These are phyloP conservation scores for Gerris buenoi DNA, from an alignment of 1,140 invertebrate genomes.

Conservation along the genomic window DNA sequence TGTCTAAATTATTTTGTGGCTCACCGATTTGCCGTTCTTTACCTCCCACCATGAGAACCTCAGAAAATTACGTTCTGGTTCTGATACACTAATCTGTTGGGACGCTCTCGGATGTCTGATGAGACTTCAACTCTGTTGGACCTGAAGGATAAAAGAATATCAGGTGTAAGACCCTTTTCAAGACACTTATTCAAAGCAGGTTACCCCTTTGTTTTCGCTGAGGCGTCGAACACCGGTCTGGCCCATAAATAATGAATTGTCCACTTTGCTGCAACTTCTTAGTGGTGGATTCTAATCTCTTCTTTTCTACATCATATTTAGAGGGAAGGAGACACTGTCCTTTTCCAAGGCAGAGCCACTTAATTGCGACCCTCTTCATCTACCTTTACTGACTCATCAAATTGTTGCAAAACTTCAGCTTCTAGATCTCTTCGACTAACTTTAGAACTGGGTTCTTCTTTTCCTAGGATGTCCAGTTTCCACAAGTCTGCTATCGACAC, in stretches of 20 bases:
- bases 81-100: background rate
- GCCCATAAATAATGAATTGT: background rate
- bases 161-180: constrained; percentile 1
- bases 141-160: constrained; percentile 3
- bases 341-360: constrained; percentile 5
- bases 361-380: constrained; percentile 5
- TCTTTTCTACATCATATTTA: constrained; percentile 3
- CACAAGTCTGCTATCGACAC: constrained; percentile 4
- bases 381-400: background rate
- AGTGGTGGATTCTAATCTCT: background rate
- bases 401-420: background rate
- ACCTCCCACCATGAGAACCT: background rate
- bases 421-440: background rate
- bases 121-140: background rate
- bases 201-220: constrained; percentile 2
- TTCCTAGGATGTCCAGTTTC: constrained; percentile 3
- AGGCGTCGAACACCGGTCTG: background rate
- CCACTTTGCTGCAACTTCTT: constrained; percentile 20
- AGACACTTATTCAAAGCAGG: constrained; percentile 3
- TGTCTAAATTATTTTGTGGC: constrained; percentile 4
- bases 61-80: background rate
- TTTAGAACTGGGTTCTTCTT: constrained; percentile 1
- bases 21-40: background rate
- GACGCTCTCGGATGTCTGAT: background rate
- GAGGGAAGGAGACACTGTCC: background rate